A percentile compares a stretch with the other conserved stretches of the same genome.
Conservation (phyloP, 2,113 vertebrate species). For the Microtus ochrogaster region DNA sequence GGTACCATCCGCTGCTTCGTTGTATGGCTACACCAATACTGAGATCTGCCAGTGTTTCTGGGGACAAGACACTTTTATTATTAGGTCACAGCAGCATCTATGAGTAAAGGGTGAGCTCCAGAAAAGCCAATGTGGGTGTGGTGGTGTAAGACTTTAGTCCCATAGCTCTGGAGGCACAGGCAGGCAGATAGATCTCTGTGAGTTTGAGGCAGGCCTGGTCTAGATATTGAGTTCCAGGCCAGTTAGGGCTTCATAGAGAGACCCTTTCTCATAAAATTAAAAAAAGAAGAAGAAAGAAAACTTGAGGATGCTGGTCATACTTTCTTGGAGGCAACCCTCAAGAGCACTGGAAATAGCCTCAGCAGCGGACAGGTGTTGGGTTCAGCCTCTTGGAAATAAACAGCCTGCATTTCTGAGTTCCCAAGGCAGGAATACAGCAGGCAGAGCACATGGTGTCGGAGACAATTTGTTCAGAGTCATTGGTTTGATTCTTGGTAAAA, state of each 20-base stretch:
- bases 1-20: fast-evolving
- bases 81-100: background rate
- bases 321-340: background rate
- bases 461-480: background rate
- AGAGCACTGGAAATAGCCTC: background rate
- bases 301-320: background rate
- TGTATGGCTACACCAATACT: background rate
- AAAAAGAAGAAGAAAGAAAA: too few species aligned
- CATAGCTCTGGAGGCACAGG: background rate
- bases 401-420: background rate
- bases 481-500: background rate
- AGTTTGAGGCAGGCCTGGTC: background rate
- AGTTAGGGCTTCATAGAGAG: background rate
- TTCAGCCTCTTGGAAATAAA: background rate
- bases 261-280: background rate
- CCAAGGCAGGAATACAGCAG: background rate
- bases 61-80: background rate
- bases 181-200: background rate
- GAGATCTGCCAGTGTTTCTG: background rate
- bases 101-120: background rate
- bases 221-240: background rate
- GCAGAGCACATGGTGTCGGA: fast-evolving
- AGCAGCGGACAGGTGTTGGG: background rate
- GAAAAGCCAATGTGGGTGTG: background rate
- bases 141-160: background rate